These are phyloP conservation scores for Priocnemis perturbator DNA, from an alignment of 2,888 invertebrate species.

Conservation along the genomic window DNA sequence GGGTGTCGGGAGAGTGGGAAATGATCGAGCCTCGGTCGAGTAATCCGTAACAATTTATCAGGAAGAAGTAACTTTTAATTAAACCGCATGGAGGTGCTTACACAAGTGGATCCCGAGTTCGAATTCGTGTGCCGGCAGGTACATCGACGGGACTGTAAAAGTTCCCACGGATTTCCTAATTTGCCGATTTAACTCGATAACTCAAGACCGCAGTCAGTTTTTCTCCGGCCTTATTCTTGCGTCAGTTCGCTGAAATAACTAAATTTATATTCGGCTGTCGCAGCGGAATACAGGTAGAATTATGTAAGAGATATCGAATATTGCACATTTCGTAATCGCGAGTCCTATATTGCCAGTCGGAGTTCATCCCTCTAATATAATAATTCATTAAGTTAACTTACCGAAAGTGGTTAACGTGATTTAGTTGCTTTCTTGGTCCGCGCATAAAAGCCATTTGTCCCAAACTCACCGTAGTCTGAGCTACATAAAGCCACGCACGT, in stretches of 20 bases:
- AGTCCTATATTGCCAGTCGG: neutral
- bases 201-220: slow-evolving; percentile 15
- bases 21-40: slow-evolving; percentile 3
- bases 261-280: too few species aligned
- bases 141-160: slow-evolving; percentile 13
- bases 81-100: slow-evolving; percentile 11
- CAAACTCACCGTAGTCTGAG: too few species aligned
- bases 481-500: too few species aligned
- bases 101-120: slow-evolving; percentile 19
- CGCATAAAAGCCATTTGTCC: too few species aligned
- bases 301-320: too few species aligned
- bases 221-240: neutral
- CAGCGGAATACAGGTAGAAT: too few species aligned
- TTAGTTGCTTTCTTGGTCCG: too few species aligned
- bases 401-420: too few species aligned
- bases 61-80: slow-evolving; percentile 25
- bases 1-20: too few species aligned
- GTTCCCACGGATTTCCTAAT: slow-evolving; percentile 30
- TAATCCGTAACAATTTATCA: slow-evolving; percentile 4
- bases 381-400: slow-evolving; percentile 20
- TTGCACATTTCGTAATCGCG: too few species aligned
- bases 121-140: slow-evolving; percentile 23
- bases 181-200: slow-evolving; percentile 35
- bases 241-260: too few species aligned
- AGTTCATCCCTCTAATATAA: slow-evolving; percentile 1